A percentile compares a stretch with the other conserved stretches of the same genome.
Evolutionary conservation across 2,888 invertebrate genomes (phyloP).

Genomic region (Dolichomitus sp.): DNA sequence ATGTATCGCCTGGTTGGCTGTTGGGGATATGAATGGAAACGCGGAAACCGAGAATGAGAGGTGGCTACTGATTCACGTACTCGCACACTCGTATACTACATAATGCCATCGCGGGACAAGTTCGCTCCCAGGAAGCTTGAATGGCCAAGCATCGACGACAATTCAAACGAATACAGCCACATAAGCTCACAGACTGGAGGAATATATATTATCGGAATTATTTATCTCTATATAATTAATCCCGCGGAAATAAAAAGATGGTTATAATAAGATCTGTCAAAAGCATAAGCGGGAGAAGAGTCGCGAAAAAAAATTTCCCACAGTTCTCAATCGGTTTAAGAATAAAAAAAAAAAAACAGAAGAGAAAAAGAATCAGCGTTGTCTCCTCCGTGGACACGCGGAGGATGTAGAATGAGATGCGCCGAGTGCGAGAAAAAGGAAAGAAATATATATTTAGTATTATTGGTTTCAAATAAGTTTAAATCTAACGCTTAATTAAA

Average conservation of each 20-base stretch:
- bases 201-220: conserved; percentile 24
- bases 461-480: too few relatives aligned
- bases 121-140: conserved; percentile 27
- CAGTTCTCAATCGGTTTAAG: conserved; percentile 47
- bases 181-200: neutral
- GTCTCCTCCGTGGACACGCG: conserved; percentile 56
- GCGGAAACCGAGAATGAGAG: conserved; percentile 38
- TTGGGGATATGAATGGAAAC: conserved; percentile 72
- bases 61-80: conserved; percentile 46
- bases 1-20: conserved; percentile 74
- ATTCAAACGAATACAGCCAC: neutral
- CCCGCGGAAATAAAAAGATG: conserved; percentile 33
- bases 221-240: conserved; percentile 32
- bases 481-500: neutral
- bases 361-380: conserved; percentile 39
- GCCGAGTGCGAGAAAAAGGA: conserved; percentile 49
- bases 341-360: conserved; percentile 63
- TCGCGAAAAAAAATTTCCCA: conserved; percentile 53
- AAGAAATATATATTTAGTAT: conserved; percentile 2
- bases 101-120: conserved; percentile 15
- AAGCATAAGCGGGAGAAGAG: neutral
- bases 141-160: conserved; percentile 26
- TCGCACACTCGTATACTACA: conserved; percentile 10
- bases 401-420: conserved; percentile 61
- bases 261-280: conserved; percentile 43